Conservation (phyloP, 2,888 invertebrate species). For the Adineta ricciae region DNA sequence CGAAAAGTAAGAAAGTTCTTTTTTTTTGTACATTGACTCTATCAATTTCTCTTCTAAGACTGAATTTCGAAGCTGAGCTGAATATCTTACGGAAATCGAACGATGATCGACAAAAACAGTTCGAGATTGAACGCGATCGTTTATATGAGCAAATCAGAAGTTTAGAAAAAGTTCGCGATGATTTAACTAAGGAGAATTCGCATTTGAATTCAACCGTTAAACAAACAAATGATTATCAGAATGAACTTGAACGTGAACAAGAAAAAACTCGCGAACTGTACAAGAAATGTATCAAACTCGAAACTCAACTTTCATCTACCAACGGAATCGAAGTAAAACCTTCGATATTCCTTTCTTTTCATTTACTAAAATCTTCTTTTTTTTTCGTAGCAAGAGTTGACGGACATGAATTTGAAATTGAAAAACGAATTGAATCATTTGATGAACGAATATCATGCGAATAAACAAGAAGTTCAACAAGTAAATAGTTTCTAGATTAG, state of each 20-base stretch:
- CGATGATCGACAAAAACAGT: slow-evolving; percentile 8
- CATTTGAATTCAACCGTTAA: slow-evolving; percentile 18
- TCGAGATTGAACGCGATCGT: slow-evolving; percentile 30
- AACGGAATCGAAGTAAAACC: slow-evolving; percentile 21
- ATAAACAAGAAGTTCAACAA: not conserved
- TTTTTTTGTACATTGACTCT: not conserved
- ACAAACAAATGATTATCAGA: slow-evolving; percentile 18
- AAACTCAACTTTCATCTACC: slow-evolving; percentile 27
- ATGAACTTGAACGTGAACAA: slow-evolving; percentile 32
- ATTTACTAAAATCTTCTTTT: no score
- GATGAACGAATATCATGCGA: not conserved
- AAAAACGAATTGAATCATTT: slow-evolving; percentile 29
- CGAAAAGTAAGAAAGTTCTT: slow-evolving; percentile 25
- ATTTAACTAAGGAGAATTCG: slow-evolving; percentile 28
- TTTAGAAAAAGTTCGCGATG: slow-evolving; percentile 27
- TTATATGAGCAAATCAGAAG: slow-evolving; percentile 26
- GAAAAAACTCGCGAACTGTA: slow-evolving; percentile 29
- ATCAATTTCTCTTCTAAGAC: slow-evolving; percentile 2
- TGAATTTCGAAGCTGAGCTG: slow-evolving; percentile 15
- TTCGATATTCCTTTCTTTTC: not conserved
- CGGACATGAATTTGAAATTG: slow-evolving; percentile 29
- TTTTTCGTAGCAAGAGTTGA: slow-evolving; percentile 29
- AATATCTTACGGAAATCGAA: slow-evolving; percentile 14
- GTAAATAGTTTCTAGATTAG: not conserved
- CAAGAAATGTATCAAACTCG: slow-evolving; percentile 32